Conservation (phyloP, 2,797 vertebrate species). For the Thunnus albacares region DNA sequence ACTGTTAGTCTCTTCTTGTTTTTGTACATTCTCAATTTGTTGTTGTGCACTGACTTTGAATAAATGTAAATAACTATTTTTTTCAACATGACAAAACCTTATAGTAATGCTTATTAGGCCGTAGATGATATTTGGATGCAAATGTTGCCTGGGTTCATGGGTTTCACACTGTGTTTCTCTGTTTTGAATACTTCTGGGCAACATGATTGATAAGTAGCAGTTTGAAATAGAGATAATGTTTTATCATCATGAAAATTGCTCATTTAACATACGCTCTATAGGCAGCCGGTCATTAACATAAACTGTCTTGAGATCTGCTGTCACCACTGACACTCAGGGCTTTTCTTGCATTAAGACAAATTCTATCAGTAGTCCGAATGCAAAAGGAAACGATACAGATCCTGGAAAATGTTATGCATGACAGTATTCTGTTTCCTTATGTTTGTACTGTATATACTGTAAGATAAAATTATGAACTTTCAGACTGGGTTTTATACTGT, state of each 20-base stretch:
- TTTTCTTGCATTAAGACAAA: conserved; percentile 33
- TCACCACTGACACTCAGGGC: conserved; percentile 56
- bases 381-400: neutral
- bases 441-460: conserved; percentile 63
- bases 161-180: conserved; percentile 36
- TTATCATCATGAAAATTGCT: neutral
- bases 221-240: neutral
- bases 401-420: conserved; percentile 2
- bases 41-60: conserved; percentile 55
- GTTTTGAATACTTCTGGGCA: neutral
- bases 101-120: neutral
- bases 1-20: neutral
- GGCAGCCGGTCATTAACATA: conserved; percentile 8
- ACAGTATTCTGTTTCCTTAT: conserved; percentile 13
- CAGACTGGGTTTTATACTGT: conserved; percentile 27
- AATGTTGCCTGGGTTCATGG: neutral
- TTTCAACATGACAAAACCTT: conserved; percentile 1
- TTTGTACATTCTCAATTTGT: conserved; percentile 30
- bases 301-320: conserved; percentile 20
- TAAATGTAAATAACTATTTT: conserved; percentile 14
- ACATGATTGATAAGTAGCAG: neutral
- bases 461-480: conserved; percentile 44
- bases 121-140: neutral
- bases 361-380: neutral
- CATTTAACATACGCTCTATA: neutral